phyloP scores from a whole-genome alignment of 92 coral and sea anemone genomes.

The Isaurus tuberculatus region DNA sequence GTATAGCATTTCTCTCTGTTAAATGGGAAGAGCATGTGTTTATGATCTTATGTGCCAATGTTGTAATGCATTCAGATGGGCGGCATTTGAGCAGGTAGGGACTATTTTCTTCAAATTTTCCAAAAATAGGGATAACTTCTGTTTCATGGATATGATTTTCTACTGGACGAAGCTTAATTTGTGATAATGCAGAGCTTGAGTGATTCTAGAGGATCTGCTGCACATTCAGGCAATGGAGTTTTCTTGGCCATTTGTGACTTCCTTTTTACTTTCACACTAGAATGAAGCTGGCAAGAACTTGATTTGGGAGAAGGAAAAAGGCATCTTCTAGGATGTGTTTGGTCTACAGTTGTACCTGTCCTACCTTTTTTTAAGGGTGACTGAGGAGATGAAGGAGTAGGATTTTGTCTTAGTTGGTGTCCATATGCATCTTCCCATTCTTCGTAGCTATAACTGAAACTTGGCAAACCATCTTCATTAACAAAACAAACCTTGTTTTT shows the following conservation, averaged over 20 bases:
- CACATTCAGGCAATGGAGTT: too few species aligned
- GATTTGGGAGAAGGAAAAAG: background rate
- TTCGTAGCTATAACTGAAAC: slow-evolving; percentile 4
- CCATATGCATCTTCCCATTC: slow-evolving; percentile 26
- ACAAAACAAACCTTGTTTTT: slow-evolving; percentile 47
- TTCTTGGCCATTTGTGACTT: too few species aligned
- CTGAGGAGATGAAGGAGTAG: too few species aligned
- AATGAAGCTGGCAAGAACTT: background rate
- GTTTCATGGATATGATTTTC: background rate
- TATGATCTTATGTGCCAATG: slow-evolving; percentile 1
- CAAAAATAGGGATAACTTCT: slow-evolving; percentile 20
- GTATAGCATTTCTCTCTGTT: slow-evolving; percentile 1
- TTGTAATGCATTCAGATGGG: slow-evolving; percentile 18
- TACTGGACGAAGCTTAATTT: slow-evolving; percentile 43
- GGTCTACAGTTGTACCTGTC: background rate
- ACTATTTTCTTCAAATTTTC: slow-evolving; percentile 25
- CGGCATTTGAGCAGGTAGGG: slow-evolving; percentile 36
- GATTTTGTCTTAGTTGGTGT: too few species aligned
- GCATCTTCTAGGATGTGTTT: background rate
- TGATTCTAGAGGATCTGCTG: background rate
- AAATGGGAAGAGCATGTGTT: slow-evolving; percentile 24
- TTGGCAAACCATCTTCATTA: slow-evolving; percentile 18
- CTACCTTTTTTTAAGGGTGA: background rate
- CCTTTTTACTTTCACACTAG: too few species aligned
- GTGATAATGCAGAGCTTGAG: slow-evolving; percentile 28